These are phyloP conservation scores for Yponomeuta malinellus DNA, from an alignment of 2,888 invertebrate species.

Conservation along the genomic window DNA sequence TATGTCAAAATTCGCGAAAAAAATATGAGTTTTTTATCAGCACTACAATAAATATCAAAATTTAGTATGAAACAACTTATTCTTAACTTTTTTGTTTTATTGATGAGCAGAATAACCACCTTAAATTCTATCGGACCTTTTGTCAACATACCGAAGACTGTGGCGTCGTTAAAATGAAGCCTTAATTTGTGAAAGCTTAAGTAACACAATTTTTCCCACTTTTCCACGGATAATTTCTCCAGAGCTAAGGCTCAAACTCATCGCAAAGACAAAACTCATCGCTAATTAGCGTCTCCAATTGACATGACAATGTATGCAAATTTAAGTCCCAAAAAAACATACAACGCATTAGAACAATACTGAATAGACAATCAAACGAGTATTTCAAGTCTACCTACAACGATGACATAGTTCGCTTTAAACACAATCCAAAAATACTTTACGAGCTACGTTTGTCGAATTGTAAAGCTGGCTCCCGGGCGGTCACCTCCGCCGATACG, in stretches of 20 bases:
- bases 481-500: conserved; percentile 62
- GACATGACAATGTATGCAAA: conserved; percentile 6
- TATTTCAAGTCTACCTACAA: conserved; percentile 5
- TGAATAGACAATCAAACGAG: conserved; percentile 9
- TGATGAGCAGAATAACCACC: no score
- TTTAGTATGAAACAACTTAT: no score
- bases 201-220: not conserved
- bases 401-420: not conserved
- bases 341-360: conserved; percentile 1
- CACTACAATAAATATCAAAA: no score
- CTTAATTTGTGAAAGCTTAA: not conserved
- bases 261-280: not conserved
- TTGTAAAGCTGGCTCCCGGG: conserved; percentile 61
- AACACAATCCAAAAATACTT: conserved; percentile 54
- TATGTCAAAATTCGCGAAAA: no score
- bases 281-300: not conserved
- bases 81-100: no score
- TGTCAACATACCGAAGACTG: not conserved
- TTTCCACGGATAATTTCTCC: not conserved
- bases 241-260: not conserved
- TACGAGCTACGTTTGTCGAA: conserved; percentile 58
- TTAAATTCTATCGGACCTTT: no score
- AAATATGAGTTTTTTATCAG: no score
- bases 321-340: not conserved
- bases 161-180: not conserved